Base-by-base conservation (phyloP, 1,140 invertebrate species). In the Lepidostoma basale region DNA sequence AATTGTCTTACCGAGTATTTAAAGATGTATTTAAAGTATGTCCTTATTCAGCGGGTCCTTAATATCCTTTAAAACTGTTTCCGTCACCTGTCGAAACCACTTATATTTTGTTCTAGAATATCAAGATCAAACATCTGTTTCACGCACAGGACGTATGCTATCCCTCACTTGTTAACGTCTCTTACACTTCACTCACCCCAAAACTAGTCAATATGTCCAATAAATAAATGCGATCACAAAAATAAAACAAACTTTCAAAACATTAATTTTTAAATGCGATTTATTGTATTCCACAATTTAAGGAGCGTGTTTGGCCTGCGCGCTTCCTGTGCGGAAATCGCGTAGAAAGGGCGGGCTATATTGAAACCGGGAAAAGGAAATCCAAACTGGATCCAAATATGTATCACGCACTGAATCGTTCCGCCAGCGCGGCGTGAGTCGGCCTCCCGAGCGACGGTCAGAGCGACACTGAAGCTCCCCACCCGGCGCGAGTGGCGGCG, bases 391-490 rank as follows among this genome's bases (percentile, higher is more conserved):
- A 12, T 49, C 3, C 22, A 22, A 22, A 49, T 49, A 23, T 22
- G 18, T 18, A n/a, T 23, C 5, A 49, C 45, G 45, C 45, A 49
- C 45, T 49, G n/a, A n/a, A n/a, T 49, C 45, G 45, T 22, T 59
- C n/a, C 16, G 54, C 54, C 54, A 23, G 26, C 54, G 54, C 36
- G 54, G 36, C 54, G 54, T 25, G 20, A 14, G n/a, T 36, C 62
- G 62, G 44, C 62, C 62, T 49, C 62, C 62, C 44, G 44, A 26
- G 23, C 26, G 45, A 63, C 62, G 30, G 62, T 63, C 62, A 16
- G 26, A 45, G 42, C 45, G 26, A 63, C 44, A 63, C 62, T 63
- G 45, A 45, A 23, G 44, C 12, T 20, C 14, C 44, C 42, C n/a
- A 28, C 18, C 30, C 30, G n/a, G 18, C n/a, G n/a, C n/a, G n/a